These are phyloP conservation scores for Cichladusa arquata DNA, from an alignment of 2,113 vertebrate genomes.

Conservation along the genomic window DNA sequence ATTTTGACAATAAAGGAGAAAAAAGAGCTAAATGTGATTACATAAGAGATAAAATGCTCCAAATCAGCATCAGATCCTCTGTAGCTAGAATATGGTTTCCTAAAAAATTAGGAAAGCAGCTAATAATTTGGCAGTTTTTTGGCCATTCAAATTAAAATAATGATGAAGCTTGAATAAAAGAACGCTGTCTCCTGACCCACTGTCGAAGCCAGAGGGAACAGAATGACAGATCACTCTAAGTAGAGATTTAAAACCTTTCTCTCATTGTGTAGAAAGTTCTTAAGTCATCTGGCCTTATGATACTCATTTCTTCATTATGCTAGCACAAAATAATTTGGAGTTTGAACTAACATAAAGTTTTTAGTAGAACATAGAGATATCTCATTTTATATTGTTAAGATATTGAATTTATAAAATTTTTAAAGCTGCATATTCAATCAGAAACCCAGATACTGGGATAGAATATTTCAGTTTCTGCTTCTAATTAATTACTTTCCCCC, in stretches of 20 bases:
- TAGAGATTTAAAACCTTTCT: background rate
- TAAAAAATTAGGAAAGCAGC: background rate
- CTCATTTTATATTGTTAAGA: background rate
- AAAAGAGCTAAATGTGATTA: background rate
- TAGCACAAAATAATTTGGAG: background rate
- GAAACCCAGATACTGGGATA: background rate
- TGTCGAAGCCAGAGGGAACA: background rate
- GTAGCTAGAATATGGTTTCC: background rate
- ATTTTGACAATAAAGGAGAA: background rate
- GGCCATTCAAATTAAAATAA: background rate
- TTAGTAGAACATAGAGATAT: background rate
- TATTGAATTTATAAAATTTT: background rate
- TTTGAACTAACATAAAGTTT: background rate
- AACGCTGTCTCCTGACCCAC: fast-evolving
- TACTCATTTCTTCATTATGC: background rate
- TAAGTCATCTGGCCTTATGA: background rate
- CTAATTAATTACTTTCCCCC: background rate
- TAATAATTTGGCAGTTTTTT: background rate
- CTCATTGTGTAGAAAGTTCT: background rate
- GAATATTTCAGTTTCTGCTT: background rate
- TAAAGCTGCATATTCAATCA: background rate
- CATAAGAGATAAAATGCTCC: background rate
- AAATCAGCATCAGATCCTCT: background rate
- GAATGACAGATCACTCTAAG: background rate
- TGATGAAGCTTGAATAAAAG: background rate